These are phyloP conservation scores for Dolomedes plantarius DNA, from an alignment of 2,888 invertebrate genomes.

Conservation along the genomic window DNA sequence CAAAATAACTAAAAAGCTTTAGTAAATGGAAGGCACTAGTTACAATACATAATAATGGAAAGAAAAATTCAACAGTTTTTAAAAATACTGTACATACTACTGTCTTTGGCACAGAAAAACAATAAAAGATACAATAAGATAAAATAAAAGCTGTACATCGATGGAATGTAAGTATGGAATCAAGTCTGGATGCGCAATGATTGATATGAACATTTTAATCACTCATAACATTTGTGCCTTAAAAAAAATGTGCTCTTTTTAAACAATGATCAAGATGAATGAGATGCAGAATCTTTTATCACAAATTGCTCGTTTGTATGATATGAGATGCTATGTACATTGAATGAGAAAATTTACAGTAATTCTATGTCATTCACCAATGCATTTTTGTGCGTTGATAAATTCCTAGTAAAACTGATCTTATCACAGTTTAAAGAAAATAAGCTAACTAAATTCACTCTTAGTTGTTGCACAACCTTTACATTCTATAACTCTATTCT, in stretches of 20 bases:
- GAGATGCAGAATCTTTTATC: not conserved
- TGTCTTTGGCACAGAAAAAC: conserved; percentile 57
- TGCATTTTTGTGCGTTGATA: conserved; percentile 38
- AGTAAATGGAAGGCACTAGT: conserved; percentile 42
- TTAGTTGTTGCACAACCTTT: too few species aligned
- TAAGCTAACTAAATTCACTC: not conserved
- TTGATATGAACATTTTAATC: conserved; percentile 4
- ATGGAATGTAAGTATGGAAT: conserved; percentile 69
- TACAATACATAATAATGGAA: conserved; percentile 9
- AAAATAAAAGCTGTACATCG: conserved; percentile 34
- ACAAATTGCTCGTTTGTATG: not conserved
- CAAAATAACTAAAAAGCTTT: conserved; percentile 21
- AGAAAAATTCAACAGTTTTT: conserved; percentile 16
- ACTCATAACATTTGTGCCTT: conserved; percentile 20
- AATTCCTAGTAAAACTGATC: conserved; percentile 21
- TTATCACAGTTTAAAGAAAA: conserved; percentile 41
- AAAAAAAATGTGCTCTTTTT: conserved; percentile 37
- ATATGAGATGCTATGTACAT: conserved; percentile 11
- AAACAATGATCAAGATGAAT: not conserved
- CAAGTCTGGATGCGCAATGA: not conserved
- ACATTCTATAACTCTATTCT: too few species aligned
- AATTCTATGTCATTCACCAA: not conserved
- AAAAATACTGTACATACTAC: conserved; percentile 38
- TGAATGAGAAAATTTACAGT: not conserved
- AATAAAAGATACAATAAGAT: conserved; percentile 20